A percentile compares a stretch with the other conserved stretches of the same genome.
These are phyloP conservation scores for Thryonomys swinderianus DNA, from an alignment of 2,113 vertebrate genomes.

Conservation along the genomic window DNA sequence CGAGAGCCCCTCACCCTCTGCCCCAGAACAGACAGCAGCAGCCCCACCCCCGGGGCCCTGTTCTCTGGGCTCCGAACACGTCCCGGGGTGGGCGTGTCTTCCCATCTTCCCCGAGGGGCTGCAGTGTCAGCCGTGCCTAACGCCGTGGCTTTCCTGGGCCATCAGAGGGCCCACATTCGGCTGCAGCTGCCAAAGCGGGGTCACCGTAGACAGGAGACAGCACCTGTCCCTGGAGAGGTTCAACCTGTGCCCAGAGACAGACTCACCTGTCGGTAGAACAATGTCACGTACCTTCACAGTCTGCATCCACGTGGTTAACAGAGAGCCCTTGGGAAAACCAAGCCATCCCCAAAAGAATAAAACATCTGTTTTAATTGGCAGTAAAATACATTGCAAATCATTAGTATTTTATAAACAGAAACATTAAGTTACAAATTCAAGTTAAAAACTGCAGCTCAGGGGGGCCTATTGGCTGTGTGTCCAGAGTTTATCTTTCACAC, in stretches of 20 bases:
- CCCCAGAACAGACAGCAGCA: neutral
- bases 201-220: neutral
- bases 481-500: slow-evolving; percentile 66
- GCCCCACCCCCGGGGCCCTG: neutral
- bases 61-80: neutral
- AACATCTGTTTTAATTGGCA: slow-evolving; percentile 89
- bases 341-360: slow-evolving; percentile 85
- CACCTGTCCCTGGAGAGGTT: neutral
- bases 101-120: neutral
- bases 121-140: rapidly evolving
- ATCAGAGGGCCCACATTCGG: no score
- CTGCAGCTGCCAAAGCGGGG: neutral
- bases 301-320: neutral
- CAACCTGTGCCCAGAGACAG: neutral
- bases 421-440: slow-evolving; percentile 88
- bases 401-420: slow-evolving; percentile 89
- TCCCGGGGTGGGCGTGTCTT: neutral
- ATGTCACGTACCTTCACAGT: neutral
- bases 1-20: neutral
- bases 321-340: neutral
- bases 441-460: slow-evolving; percentile 84
- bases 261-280: neutral
- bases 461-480: slow-evolving; percentile 73
- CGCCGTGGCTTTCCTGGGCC: neutral
- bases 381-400: slow-evolving; percentile 87